Evolutionary conservation across 2,888 invertebrate species (phyloP), one percentile per base, ranked within the genome.

Genomic region (Philereme vetulata): DNA sequence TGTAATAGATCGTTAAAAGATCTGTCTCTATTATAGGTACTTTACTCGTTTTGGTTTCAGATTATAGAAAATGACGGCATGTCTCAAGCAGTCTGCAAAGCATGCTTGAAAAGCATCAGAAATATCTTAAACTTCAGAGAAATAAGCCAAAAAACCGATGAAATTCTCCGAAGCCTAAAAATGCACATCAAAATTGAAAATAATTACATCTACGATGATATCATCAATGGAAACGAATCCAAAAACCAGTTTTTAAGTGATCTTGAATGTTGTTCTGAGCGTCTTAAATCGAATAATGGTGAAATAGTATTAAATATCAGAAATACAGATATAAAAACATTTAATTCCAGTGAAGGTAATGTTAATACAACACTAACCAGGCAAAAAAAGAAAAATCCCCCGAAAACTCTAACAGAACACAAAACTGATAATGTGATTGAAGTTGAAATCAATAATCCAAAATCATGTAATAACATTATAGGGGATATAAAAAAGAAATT

Each of bases 61-160:
- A 75, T 77, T 1, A 9, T 60, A 4, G 45, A 46, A 5, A 47
- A 68, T 38, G 76, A 76, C 59, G 76, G 71, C 0, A 38, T 72
- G 2, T 42, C 77, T 0, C 77, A 76, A 21, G 11, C 61, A 4
- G 68, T 71, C 34, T 77, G 76, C 43, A 48, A 21, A 0, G 4
- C 51, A 0, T 77, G 76, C 47, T 48, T 50, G 4, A 60, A 62
- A 38, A 45, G 59, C 34, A 52, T 72, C 43, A 56, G 58, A 2
- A 57, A 53, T 44, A 53, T 71, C 4, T 45, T 73, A 52, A 56
- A 71, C 43, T 51, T 74, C 7, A 64, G 67, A 63, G 51, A 67
- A 54, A 44, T 62, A 11, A 65, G 71, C 49, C 38, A 33, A 38
- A 64, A 68, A 51, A 44, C 72, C 4, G 65, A 76, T 21, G 43